phyloP scores from a whole-genome alignment of 2,888 invertebrate species.

The Lottia gigantea region DNA sequence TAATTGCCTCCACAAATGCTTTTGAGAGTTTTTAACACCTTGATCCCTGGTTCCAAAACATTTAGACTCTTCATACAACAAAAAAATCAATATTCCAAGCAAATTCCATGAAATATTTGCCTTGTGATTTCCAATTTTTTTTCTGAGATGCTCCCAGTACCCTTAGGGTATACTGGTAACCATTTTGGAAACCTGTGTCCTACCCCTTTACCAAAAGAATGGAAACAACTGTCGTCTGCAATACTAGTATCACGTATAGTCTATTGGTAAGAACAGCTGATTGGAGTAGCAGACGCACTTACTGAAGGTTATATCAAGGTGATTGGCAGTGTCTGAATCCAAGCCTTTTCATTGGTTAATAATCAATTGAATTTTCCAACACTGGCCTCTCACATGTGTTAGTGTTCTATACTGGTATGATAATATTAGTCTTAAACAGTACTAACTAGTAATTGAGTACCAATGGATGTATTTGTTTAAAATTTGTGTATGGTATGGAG shows the following conservation, averaged over 20 bases:
- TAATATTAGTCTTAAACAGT: neutral
- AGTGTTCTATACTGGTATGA: neutral
- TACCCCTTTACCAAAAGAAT: too few relatives aligned
- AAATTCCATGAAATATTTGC: too few relatives aligned
- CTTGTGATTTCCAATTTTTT: too few relatives aligned
- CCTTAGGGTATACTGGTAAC: too few relatives aligned
- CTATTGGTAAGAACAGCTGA: conserved; percentile 4
- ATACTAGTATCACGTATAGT: neutral
- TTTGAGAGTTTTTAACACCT: too few relatives aligned
- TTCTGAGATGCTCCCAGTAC: too few relatives aligned
- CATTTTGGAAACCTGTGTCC: too few relatives aligned
- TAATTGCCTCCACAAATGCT: too few relatives aligned
- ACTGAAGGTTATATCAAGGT: conserved; percentile 10
- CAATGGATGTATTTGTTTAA: neutral
- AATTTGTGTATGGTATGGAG: neutral
- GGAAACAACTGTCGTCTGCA: too few relatives aligned
- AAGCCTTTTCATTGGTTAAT: conserved; percentile 2
- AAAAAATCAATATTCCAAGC: too few relatives aligned
- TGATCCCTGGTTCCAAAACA: too few relatives aligned
- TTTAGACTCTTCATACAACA: too few relatives aligned
- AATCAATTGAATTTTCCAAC: neutral
- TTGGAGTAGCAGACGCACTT: neutral
- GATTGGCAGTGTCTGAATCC: neutral
- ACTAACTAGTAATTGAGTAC: neutral
- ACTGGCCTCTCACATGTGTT: neutral